Evolutionary conservation across 2,797 vertebrate species (phyloP).

Genomic region (Xiphorhynchus erythropygius): DNA sequence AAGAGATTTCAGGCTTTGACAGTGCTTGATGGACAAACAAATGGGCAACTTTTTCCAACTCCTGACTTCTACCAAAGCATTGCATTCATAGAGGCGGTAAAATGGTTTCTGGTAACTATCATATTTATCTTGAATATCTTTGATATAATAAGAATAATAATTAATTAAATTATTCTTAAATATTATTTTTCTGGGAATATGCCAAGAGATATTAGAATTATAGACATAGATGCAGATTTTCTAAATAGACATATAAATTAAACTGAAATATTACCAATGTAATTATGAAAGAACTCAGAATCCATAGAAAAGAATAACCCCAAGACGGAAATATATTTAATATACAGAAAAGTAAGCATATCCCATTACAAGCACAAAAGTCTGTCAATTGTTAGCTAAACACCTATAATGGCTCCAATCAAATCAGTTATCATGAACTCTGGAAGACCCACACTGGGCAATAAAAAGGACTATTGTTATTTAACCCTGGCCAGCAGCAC

Average conservation of each 20-base stretch:
- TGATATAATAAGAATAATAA: not conserved
- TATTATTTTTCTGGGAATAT: rapidly evolving
- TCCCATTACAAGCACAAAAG: not conserved
- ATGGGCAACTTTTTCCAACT: not conserved
- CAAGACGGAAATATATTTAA: not conserved
- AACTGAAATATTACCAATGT: not conserved
- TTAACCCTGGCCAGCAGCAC: not conserved
- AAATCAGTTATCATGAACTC: not conserved
- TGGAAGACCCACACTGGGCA: too few species aligned
- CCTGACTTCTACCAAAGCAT: not conserved
- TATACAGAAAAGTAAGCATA: not conserved
- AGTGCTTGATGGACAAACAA: not conserved
- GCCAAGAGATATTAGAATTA: not conserved
- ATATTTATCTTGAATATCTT: not conserved
- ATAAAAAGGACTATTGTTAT: not conserved
- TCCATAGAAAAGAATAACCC: not conserved
- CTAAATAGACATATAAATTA: not conserved
- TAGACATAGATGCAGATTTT: not conserved
- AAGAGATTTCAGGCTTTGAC: not conserved
- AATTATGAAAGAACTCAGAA: not conserved
- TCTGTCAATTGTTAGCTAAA: not conserved
- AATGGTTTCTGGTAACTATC: not conserved
- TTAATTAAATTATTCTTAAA: not conserved
- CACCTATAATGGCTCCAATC: not conserved
- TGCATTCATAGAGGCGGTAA: not conserved